Conservation (phyloP, 2,888 invertebrate genomes). For the Dolichomitus sp. region DNA sequence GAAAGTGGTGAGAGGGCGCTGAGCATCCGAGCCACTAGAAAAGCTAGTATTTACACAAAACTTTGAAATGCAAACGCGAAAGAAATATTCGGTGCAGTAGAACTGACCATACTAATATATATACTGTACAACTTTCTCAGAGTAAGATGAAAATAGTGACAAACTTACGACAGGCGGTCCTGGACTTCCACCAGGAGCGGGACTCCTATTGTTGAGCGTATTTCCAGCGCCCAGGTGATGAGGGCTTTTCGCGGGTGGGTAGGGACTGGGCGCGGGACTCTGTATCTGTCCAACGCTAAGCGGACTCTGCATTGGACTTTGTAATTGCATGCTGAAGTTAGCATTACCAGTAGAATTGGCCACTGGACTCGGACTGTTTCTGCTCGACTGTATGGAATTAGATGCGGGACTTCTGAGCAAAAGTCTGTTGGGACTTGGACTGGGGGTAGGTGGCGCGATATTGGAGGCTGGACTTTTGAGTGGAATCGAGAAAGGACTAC, state of each 20-base stretch:
- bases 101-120: too few species aligned
- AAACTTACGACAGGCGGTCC: constrained; percentile 83
- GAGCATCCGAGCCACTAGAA: too few species aligned
- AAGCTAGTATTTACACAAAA: too few species aligned
- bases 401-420: constrained; percentile 84
- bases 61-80: too few species aligned
- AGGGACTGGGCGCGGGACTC: constrained; percentile 84
- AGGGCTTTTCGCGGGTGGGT: constrained; percentile 85
- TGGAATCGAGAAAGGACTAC: constrained; percentile 85
- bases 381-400: constrained; percentile 83
- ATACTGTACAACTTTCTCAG: background rate
- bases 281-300: constrained; percentile 84
- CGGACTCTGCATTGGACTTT: constrained; percentile 85
- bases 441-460: constrained; percentile 84
- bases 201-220: constrained; percentile 83
- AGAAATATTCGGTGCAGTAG: too few species aligned
- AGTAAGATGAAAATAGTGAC: background rate
- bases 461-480: constrained; percentile 85
- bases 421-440: constrained; percentile 84
- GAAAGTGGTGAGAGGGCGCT: too few species aligned
- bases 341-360: constrained; percentile 77
- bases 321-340: constrained; percentile 83
- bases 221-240: constrained; percentile 80
- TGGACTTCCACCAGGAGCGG: constrained; percentile 84
- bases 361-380: constrained; percentile 84